A percentile compares a stretch with the other conserved stretches of the same genome.
Conservation (phyloP, 2,888 invertebrate species). For the Laothoe populi region DNA sequence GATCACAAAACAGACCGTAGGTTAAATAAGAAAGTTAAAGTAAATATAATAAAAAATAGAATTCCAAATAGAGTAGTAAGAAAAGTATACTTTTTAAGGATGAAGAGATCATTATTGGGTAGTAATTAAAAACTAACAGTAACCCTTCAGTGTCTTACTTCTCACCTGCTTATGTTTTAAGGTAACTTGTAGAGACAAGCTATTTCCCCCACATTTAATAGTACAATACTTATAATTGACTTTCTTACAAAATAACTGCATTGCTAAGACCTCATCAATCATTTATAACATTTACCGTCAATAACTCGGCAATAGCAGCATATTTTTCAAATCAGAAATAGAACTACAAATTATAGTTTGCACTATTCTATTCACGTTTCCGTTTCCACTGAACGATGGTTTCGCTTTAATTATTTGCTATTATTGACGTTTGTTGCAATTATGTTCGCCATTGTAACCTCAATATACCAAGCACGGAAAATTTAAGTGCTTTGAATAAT, state of each 20-base stretch:
- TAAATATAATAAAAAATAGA: neutral
- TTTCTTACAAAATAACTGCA: neutral
- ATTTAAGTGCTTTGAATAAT: constrained; percentile 33
- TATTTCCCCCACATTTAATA: too few species aligned
- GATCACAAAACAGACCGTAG: constrained; percentile 2
- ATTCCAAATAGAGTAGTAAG: too few species aligned
- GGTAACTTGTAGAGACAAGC: too few species aligned
- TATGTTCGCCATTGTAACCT: constrained; percentile 37
- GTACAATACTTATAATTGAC: too few species aligned
- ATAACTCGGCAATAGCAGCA: neutral
- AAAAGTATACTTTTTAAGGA: too few species aligned
- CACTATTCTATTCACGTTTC: constrained; percentile 29
- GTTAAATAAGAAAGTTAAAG: neutral
- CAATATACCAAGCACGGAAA: constrained; percentile 30
- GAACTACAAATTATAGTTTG: constrained; percentile 7
- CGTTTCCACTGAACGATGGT: constrained; percentile 33
- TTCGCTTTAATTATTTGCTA: constrained; percentile 37
- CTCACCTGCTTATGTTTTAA: too few species aligned
- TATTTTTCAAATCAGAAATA: constrained; percentile 8
- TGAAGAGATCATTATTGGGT: too few species aligned
- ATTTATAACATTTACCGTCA: neutral
- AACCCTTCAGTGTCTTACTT: too few species aligned
- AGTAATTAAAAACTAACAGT: too few species aligned
- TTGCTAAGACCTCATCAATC: neutral
- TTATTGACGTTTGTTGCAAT: constrained; percentile 43